phyloP scores from a whole-genome alignment of 2,888 invertebrate genomes.

The Candidula unifasciata region DNA sequence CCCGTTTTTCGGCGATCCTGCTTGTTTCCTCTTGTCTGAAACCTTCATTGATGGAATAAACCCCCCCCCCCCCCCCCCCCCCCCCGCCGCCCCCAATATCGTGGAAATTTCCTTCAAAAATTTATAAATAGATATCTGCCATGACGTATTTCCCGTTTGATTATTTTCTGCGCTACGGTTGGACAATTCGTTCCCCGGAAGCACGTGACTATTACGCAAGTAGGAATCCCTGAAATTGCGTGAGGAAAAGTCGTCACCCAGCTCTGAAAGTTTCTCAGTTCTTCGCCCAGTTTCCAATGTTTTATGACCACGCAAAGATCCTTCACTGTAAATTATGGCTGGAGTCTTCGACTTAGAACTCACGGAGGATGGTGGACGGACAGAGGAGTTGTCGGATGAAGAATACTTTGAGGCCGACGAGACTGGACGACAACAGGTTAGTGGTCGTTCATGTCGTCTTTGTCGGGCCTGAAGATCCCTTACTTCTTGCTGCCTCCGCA shows the following conservation, averaged over 20 bases:
- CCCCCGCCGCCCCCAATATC: too few relatives aligned
- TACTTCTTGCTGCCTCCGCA: too few relatives aligned
- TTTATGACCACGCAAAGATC: conserved; percentile 50
- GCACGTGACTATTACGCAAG: conserved; percentile 67
- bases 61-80: too few relatives aligned
- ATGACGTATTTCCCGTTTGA: conserved; percentile 26
- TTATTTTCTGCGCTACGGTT: conserved; percentile 47
- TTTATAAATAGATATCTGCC: not conserved
- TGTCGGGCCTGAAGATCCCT: too few relatives aligned
- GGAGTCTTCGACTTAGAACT: conserved; percentile 96
- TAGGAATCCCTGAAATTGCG: conserved; percentile 70
- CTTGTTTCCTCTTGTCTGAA: too few relatives aligned
- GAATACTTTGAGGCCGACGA: conserved; percentile 86
- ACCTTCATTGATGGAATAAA: too few relatives aligned
- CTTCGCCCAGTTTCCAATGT: conserved; percentile 24
- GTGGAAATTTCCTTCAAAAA: too few relatives aligned
- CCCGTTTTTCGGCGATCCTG: too few relatives aligned
- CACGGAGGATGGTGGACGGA: conserved; percentile 79
- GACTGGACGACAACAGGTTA: conserved; percentile 73
- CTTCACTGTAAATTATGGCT: conserved; percentile 75
- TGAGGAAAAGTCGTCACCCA: conserved; percentile 57
- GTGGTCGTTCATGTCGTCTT: not conserved
- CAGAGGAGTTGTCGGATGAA: conserved; percentile 84
- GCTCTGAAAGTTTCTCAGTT: conserved; percentile 14
- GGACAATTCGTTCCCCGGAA: conserved; percentile 55